Conservation (phyloP, 2,797 vertebrate species). For the Myotis myotis region DNA sequence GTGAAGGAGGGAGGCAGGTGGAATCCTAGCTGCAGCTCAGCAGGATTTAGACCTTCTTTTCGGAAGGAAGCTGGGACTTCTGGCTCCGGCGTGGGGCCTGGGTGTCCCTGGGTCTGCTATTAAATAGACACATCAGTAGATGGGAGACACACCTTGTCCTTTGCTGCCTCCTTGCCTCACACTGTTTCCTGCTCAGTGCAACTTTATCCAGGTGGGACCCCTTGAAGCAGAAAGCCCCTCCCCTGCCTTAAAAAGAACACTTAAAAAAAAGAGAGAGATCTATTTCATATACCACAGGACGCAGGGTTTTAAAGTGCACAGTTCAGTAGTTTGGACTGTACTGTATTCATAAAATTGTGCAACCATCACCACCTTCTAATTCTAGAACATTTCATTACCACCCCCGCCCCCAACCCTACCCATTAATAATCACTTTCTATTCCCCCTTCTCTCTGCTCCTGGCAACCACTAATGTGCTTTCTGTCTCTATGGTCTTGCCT, state of each 20-base stretch:
- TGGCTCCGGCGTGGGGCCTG: background rate
- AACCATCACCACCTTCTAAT: background rate
- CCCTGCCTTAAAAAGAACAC: background rate
- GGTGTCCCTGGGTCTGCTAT: background rate
- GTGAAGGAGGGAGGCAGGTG: background rate
- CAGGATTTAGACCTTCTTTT: background rate
- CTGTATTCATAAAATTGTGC: background rate
- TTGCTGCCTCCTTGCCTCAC: accelerated
- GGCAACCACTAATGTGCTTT: accelerated
- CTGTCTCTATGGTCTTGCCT: background rate
- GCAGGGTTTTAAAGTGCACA: background rate
- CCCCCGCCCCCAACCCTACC: accelerated
- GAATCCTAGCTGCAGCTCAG: background rate
- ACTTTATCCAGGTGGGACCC: accelerated
- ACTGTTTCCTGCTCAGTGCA: accelerated
- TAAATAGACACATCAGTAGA: accelerated
- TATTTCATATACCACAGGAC: background rate
- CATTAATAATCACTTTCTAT: accelerated
- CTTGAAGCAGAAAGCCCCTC: background rate
- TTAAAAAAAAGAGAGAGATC: background rate
- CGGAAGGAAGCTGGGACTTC: background rate
- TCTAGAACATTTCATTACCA: background rate
- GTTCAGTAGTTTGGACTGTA: background rate
- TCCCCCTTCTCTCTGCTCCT: background rate
- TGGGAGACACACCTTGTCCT: accelerated